These are phyloP conservation scores for Zosterops japonicus DNA, from an alignment of 2,113 vertebrate species.

Conservation along the genomic window DNA sequence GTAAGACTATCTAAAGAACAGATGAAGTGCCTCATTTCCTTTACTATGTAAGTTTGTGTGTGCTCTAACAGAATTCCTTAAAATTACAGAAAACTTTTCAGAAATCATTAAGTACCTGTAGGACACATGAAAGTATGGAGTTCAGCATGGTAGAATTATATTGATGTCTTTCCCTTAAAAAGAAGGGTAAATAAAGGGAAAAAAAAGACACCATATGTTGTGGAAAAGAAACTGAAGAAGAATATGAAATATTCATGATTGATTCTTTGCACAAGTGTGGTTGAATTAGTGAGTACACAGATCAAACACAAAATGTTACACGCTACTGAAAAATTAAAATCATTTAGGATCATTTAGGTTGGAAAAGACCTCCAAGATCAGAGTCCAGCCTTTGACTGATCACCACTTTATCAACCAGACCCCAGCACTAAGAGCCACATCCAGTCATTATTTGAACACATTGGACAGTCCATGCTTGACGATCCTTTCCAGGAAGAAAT, in stretches of 20 bases:
- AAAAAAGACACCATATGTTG: background rate
- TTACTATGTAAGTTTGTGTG: background rate
- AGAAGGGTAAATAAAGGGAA: background rate
- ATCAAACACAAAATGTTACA: background rate
- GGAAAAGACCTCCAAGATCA: background rate
- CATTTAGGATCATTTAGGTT: background rate
- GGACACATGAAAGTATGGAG: background rate
- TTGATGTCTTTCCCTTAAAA: background rate
- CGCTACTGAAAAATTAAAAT: background rate
- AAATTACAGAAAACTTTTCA: background rate
- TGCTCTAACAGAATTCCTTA: background rate
- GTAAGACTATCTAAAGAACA: background rate
- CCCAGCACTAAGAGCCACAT: background rate
- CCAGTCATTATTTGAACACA: background rate
- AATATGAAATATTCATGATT: background rate
- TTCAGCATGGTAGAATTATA: background rate
- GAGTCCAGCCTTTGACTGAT: background rate
- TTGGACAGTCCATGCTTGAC: too few relatives aligned
- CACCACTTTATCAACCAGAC: background rate
- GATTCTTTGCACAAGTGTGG: background rate
- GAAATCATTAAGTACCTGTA: background rate
- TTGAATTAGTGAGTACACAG: background rate
- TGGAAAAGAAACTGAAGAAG: background rate
- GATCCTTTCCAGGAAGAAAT: background rate
- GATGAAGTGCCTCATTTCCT: background rate